Percentiles rank a stretch among this genome's conserved stretches.
These are phyloP conservation scores for Ageneiosus marmoratus DNA, from an alignment of 2,113 vertebrate species.

Conservation along the genomic window DNA sequence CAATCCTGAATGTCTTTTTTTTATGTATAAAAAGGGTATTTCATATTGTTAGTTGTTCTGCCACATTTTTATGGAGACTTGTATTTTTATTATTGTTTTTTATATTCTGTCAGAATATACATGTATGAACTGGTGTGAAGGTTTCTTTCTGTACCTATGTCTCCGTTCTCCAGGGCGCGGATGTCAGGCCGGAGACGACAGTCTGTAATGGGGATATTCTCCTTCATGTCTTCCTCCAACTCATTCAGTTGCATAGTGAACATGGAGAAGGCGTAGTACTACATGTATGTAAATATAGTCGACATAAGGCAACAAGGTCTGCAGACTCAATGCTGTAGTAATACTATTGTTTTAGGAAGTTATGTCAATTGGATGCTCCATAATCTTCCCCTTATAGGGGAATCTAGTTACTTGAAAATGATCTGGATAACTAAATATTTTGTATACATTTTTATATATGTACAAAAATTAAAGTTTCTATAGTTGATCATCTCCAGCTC, in stretches of 20 bases:
- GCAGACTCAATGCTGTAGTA: neutral
- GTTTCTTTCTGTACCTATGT: constrained; percentile 81
- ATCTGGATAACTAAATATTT: neutral
- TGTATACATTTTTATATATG: neutral
- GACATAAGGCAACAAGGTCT: neutral
- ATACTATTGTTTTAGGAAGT: neutral
- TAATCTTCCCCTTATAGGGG: neutral
- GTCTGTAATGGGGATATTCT: constrained; percentile 86
- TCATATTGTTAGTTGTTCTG: no score
- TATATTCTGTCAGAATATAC: no score
- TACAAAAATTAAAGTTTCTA: neutral
- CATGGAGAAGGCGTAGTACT: constrained; percentile 97
- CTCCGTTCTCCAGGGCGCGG: constrained; percentile 93
- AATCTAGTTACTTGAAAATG: neutral
- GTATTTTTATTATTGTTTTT: no score
- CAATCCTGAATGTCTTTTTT: no score
- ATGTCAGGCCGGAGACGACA: constrained; percentile 93
- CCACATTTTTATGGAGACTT: no score
- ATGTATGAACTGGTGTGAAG: neutral
- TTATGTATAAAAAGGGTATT: no score
- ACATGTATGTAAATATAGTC: constrained; percentile 26
- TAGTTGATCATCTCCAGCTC: neutral
- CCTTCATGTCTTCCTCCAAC: constrained; percentile 88
- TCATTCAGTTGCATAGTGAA: constrained; percentile 97
- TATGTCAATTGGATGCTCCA: neutral